Base-by-base conservation (phyloP, 1,140 invertebrate genomes). In the Monochamus saltuarius region DNA sequence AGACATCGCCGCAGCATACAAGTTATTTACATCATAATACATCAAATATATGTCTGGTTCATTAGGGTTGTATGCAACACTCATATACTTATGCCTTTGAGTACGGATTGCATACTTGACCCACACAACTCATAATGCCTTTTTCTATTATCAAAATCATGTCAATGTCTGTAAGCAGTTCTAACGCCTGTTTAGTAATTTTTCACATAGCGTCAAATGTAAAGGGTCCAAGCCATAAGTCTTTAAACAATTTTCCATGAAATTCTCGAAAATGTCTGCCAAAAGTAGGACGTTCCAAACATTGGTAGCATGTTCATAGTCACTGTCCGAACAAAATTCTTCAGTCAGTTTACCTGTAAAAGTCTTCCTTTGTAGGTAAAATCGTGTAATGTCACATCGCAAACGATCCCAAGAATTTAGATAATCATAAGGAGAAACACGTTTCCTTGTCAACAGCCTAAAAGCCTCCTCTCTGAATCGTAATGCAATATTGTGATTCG, bases 21-120 rank as follows among this genome's bases (percentile, higher is more conserved):
- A 66, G 72, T 84, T 83, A 65, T 82, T 84, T 10, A 71, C 75
- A 78, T 83, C 81, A 13, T 76, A 73, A 71, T 82, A 81, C 34
- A 73, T 68, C 73, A 69, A 22, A 47, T 51, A 64, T 10, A 11
- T 35, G 10, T 51, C 19, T 37, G 54, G 56, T 56, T 55, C 13
- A 8, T 46, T 49, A 1, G 49, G 36, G 43, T 29, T 29, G 22
- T 29, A 29, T 29, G 22, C 6, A 2, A 3, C 22, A 6, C 22
- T 3, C 22, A 29, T 29, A 6, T 29, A 29, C 22, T 6, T 29
- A 6, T 29, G 22, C 22, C 22, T 29, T 29, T 29, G 22, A 29
- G 22, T 29, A 29, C 22, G 2, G 22, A 6, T 29, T 29, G 2
- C 2, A 29, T 6, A 29, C 22, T 29, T 29, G 22, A 6, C 2